These are phyloP conservation scores for Rhea pennata DNA, from an alignment of 2,113 vertebrate species.

Conservation along the genomic window DNA sequence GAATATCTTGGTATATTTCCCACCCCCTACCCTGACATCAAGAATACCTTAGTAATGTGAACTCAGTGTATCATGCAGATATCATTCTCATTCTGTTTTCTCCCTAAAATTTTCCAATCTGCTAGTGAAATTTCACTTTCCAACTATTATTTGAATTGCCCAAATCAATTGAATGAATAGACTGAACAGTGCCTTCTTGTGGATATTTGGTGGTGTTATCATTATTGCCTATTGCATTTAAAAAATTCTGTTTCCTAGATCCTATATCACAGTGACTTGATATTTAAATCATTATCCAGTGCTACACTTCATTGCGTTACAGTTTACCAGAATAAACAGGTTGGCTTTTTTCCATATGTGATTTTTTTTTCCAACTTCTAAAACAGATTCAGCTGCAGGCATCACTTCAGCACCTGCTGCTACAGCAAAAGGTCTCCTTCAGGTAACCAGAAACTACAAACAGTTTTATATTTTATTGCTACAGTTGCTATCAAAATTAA, in stretches of 20 bases:
- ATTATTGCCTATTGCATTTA: neutral
- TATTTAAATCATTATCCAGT: neutral
- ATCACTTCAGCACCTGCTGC: slow-evolving; percentile 2
- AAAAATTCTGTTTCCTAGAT: neutral
- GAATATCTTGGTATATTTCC: neutral
- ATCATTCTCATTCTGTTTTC: neutral
- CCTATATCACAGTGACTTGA: neutral
- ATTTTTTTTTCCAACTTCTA: neutral
- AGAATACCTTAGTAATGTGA: neutral
- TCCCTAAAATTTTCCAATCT: neutral
- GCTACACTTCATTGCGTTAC: neutral
- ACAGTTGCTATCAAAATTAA: neutral
- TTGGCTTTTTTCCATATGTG: neutral
- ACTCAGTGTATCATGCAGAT: neutral
- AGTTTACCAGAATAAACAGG: neutral
- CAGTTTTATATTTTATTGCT: neutral
- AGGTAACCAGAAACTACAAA: slow-evolving; percentile 76
- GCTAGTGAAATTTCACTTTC: neutral
- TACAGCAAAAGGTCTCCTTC: slow-evolving; percentile 48
- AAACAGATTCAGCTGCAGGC: slow-evolving; percentile 62
- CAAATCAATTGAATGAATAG: neutral
- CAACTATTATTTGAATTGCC: neutral
- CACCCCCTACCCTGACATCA: no score
- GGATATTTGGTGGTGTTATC: neutral
- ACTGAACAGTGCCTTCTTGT: neutral